Evolutionary conservation across 1,140 invertebrate genomes (phyloP).

Genomic region (Zaprionus camerounensis): DNA sequence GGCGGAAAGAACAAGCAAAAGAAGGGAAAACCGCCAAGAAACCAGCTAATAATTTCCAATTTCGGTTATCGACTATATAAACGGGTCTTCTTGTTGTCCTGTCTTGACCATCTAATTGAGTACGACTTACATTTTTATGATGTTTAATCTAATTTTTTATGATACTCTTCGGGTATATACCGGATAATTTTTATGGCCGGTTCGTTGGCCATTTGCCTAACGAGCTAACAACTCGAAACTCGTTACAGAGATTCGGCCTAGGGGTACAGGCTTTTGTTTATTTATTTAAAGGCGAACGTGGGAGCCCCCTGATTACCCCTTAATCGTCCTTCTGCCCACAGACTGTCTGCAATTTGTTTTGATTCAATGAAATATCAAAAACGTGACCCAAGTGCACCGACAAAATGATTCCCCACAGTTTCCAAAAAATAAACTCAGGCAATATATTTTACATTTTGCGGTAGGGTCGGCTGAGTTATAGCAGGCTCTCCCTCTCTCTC

Average conservation of each 20-base stretch:
- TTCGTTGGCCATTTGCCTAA: conserved; percentile 60
- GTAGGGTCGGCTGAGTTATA: not conserved
- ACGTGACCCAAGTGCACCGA: conserved; percentile 71
- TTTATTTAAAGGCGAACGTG: conserved; percentile 66
- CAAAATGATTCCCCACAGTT: conserved; percentile 12
- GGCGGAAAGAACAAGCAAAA: not conserved
- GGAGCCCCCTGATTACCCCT: not conserved
- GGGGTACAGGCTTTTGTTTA: conserved; percentile 49
- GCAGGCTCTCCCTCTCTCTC: not conserved
- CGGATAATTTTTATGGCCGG: conserved; percentile 49
- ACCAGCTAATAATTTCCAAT: conserved; percentile 57
- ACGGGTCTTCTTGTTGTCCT: conserved; percentile 6
- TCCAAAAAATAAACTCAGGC: conserved; percentile 26
- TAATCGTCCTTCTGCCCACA: conserved; percentile 2
- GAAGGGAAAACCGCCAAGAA: not conserved
- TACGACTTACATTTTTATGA: conserved; percentile 74
- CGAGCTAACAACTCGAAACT: conserved; percentile 59
- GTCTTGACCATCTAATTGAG: conserved; percentile 63
- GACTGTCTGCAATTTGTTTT: conserved; percentile 73
- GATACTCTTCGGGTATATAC: conserved; percentile 42
- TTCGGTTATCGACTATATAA: conserved; percentile 38
- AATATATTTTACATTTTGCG: conserved; percentile 34
- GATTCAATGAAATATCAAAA: conserved; percentile 83
- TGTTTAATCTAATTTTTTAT: conserved; percentile 76
- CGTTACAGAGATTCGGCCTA: conserved; percentile 56